phyloP scores from a whole-genome alignment of 2,888 invertebrate genomes.

The Protophormia terraenovae region DNA sequence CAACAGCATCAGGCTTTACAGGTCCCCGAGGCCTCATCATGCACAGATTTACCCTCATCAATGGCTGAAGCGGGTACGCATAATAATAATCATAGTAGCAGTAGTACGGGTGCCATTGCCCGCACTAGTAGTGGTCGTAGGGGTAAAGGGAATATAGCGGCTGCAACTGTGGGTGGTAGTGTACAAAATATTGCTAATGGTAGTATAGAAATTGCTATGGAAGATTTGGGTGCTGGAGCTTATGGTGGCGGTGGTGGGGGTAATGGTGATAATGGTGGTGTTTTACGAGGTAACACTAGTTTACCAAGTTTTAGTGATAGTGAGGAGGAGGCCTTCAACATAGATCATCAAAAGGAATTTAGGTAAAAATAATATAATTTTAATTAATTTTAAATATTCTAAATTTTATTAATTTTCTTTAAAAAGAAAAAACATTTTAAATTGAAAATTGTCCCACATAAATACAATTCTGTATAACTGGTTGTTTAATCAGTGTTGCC shows the following conservation, averaged over 20 bases:
- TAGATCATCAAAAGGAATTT: slow-evolving; percentile 70
- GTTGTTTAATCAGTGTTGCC: too few species aligned
- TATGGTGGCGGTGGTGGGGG: slow-evolving; percentile 35
- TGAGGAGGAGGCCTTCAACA: slow-evolving; percentile 65
- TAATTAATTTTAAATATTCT: background rate
- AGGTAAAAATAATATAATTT: slow-evolving; percentile 61
- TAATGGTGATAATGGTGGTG: slow-evolving; percentile 69
- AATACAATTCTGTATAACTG: too few species aligned
- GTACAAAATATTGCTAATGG: slow-evolving; percentile 57
- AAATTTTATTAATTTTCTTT: too few species aligned
- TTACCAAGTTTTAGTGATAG: slow-evolving; percentile 63
- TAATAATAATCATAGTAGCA: slow-evolving; percentile 6
- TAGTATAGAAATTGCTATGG: slow-evolving; percentile 59
- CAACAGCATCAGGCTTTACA: slow-evolving; percentile 63
- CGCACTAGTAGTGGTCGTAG: slow-evolving; percentile 44
- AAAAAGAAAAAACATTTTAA: too few species aligned
- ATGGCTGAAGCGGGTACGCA: background rate
- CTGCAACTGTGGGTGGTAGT: slow-evolving; percentile 39
- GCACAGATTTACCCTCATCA: slow-evolving; percentile 54
- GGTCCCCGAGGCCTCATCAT: slow-evolving; percentile 56
- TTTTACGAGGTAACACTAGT: slow-evolving; percentile 39
- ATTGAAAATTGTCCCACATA: too few species aligned
- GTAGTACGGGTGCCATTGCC: slow-evolving; percentile 58
- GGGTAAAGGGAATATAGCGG: slow-evolving; percentile 9
- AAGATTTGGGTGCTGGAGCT: slow-evolving; percentile 54